Evolutionary conservation across 92 coral and sea anemone genomes (phyloP), one percentile per base, ranked within the genome.

Genomic region (Epizoanthus fatuus): DNA sequence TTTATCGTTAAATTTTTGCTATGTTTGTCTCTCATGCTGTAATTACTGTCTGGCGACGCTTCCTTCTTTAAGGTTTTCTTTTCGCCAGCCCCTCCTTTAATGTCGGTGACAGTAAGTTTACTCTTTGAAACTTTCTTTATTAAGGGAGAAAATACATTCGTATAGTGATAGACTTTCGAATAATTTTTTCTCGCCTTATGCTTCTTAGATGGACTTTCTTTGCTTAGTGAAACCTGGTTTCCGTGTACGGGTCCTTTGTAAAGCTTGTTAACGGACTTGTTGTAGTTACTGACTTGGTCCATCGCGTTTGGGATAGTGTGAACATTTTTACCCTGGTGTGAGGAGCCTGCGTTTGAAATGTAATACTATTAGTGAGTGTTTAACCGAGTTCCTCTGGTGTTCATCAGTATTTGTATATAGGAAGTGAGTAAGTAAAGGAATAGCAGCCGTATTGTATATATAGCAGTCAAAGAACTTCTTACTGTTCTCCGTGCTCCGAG

Each of bases 11-110:
- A 44, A 44, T 44, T 6, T 44, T 9, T 44, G 9, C 49, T 44
- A 44, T 44, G 49, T 44, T 44, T 44, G 9, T 44, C 49, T 5
- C 8, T 44, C 49, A 7, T 44, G 49, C 49, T 44, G 49, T 44
- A 44, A 44, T 44, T 5, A 44, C 84, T 29, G 58, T 7, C 1
- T 81, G 77, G 9, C 38, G 80, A 66, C 15, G 19, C 15, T 4
- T 63, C 90, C 69, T 56, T 16, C 49, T 44, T 44, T 44, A 44
- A 44, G 49, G 49, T 44, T 44, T 44, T 49, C 53, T 49, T 12
- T 49, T 49, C 11, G 53, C 2, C 11, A 10, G 13, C 53, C 9
- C 53, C 53, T 7, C 53, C 13, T 47, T 47, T 9, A 49, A 49
- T 8, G 14, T 49, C 11, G 53, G 53, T 49, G 4, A 49, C 12